A percentile compares a stretch with the other conserved stretches of the same genome.
phyloP scores from a whole-genome alignment of 2,888 invertebrate species.

The Megaustenia siamemsis region DNA sequence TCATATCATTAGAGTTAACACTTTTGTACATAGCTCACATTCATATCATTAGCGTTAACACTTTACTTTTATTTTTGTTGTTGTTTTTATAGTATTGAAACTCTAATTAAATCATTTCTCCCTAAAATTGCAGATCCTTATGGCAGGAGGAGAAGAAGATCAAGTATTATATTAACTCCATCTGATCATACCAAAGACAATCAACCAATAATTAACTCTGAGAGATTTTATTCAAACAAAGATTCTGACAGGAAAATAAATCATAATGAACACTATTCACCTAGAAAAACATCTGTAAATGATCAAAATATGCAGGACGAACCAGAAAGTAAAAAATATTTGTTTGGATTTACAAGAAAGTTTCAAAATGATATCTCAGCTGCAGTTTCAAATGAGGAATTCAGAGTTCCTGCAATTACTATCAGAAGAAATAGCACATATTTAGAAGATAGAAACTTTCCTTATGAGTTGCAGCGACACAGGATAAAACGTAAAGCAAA shows the following conservation, averaged over 20 bases:
- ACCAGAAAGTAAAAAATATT: not conserved
- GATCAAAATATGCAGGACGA: not conserved
- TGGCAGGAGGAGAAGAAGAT: not conserved
- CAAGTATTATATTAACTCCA: not conserved
- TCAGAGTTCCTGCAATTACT: not conserved
- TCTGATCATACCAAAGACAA: not conserved
- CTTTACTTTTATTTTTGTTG: not conserved
- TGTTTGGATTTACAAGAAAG: not conserved
- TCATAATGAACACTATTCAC: not conserved
- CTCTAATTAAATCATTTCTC: too few species aligned
- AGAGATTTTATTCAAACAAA: not conserved
- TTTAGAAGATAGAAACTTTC: not conserved
- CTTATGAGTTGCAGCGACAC: not conserved
- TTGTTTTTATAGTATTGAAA: too few species aligned
- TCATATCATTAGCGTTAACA: too few species aligned
- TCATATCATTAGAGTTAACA: too few species aligned
- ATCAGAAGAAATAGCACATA: too few species aligned
- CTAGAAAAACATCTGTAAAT: not conserved
- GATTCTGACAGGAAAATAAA: not conserved
- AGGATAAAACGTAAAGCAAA: not conserved
- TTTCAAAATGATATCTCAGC: not conserved
- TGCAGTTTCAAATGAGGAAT: not conserved
- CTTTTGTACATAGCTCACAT: too few species aligned
- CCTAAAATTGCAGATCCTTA: not conserved
- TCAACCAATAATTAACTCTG: not conserved